Evolutionary conservation across 1,140 invertebrate genomes (phyloP).

Genomic region (Brachionus sp.): DNA sequence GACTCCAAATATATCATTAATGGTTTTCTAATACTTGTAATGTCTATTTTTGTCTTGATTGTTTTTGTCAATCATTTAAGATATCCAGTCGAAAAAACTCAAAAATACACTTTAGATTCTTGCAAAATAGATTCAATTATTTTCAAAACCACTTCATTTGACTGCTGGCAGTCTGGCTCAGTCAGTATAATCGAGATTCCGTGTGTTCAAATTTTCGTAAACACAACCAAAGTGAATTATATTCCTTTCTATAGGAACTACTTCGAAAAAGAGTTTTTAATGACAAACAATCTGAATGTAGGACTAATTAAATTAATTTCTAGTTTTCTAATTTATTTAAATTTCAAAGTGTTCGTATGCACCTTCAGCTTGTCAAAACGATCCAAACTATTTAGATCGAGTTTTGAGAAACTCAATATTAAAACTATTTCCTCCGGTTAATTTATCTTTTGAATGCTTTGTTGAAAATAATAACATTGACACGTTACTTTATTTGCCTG

Average conservation of each 20-base stretch:
- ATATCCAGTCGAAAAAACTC: not conserved
- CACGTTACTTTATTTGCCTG: not conserved
- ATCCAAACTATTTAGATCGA: not conserved
- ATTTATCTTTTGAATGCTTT: not conserved
- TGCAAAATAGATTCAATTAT: not conserved
- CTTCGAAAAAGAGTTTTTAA: not conserved
- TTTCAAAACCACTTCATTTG: not conserved
- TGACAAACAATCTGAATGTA: not conserved
- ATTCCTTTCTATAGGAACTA: not conserved
- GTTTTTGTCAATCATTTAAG: not conserved
- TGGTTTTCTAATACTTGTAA: not conserved
- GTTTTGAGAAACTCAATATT: not conserved
- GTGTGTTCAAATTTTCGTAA: not conserved
- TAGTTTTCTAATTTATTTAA: not conserved
- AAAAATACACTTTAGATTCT: not conserved
- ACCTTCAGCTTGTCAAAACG: constrained; percentile 13
- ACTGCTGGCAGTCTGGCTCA: not conserved
- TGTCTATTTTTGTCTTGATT: constrained; percentile 11
- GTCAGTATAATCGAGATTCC: not conserved
- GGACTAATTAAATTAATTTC: not conserved
- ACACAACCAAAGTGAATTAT: not conserved
- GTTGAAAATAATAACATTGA: not conserved
- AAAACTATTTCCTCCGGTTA: not conserved
- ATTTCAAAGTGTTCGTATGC: constrained; percentile 23
- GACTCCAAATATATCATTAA: constrained; percentile 26